Conservation (phyloP, 2,113 vertebrate genomes). For the Brachypodius melanocephalos region DNA sequence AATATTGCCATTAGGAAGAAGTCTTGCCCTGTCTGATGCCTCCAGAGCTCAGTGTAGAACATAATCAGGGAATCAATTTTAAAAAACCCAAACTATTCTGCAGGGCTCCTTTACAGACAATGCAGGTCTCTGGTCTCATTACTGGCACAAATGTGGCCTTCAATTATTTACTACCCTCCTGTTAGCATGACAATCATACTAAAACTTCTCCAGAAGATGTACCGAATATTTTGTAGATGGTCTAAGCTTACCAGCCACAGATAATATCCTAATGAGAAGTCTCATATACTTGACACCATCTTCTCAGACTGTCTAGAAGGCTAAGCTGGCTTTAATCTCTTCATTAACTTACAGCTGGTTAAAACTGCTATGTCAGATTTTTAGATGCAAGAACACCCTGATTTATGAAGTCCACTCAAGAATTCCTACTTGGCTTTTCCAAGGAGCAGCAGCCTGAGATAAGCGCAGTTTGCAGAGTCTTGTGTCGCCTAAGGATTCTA, state of each 20-base stretch:
- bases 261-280: background rate
- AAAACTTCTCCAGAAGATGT: background rate
- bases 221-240: background rate
- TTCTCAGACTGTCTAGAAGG: background rate
- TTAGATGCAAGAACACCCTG: background rate
- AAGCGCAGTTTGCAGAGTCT: background rate
- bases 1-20: background rate
- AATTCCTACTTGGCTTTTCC: background rate
- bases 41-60: background rate
- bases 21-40: background rate
- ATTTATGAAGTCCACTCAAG: background rate
- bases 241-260: background rate
- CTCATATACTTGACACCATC: background rate
- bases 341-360: background rate
- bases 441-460: background rate
- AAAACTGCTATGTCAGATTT: background rate
- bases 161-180: background rate
- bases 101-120: background rate
- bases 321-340: background rate
- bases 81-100: background rate
- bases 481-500: background rate
- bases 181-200: background rate
- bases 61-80: fast-evolving
- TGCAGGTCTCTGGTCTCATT: background rate
- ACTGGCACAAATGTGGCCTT: background rate